Conservation (phyloP, 2,888 invertebrate genomes). For the Dicycla oo region DNA sequence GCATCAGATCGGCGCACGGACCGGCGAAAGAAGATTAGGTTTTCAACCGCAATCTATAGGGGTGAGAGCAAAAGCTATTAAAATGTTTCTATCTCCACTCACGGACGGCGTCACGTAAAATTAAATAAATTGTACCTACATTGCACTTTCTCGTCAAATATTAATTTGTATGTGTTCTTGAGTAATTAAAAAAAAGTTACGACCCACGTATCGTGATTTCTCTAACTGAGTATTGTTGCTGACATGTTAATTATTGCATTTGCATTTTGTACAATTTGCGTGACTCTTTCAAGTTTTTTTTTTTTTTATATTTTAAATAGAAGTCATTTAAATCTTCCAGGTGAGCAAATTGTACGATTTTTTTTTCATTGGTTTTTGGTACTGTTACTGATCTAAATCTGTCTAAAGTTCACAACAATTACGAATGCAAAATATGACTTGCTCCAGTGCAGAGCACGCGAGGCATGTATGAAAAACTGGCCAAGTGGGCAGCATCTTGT, state of each 20-base stretch:
- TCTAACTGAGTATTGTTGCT: slow-evolving; percentile 54
- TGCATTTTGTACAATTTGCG: slow-evolving; percentile 40
- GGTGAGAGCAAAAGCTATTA: slow-evolving; percentile 60
- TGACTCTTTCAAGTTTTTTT: slow-evolving; percentile 20
- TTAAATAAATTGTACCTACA: slow-evolving; percentile 56
- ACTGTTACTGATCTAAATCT: slow-evolving; percentile 45
- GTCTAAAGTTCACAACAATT: slow-evolving; percentile 46
- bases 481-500: slow-evolving; percentile 63
- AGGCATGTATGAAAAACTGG: slow-evolving; percentile 66
- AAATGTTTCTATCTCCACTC: slow-evolving; percentile 54
- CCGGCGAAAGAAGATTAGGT: slow-evolving; percentile 81
- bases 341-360: slow-evolving; percentile 29
- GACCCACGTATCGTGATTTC: slow-evolving; percentile 51
- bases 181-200: slow-evolving; percentile 54
- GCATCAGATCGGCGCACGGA: slow-evolving; percentile 74
- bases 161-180: slow-evolving; percentile 34
- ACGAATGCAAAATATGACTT: slow-evolving; percentile 57
- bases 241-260: slow-evolving; percentile 57
- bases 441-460: slow-evolving; percentile 58
- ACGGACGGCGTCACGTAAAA: slow-evolving; percentile 52
- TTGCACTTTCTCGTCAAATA: slow-evolving; percentile 56
- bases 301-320: slow-evolving; percentile 17
- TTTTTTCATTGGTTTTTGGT: slow-evolving; percentile 14
- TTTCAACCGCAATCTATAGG: slow-evolving; percentile 69
- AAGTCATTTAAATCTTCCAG: slow-evolving; percentile 45